Evolutionary conservation across 2,797 vertebrate genomes (phyloP).

Genomic region (Neopelma chrysocephalum): DNA sequence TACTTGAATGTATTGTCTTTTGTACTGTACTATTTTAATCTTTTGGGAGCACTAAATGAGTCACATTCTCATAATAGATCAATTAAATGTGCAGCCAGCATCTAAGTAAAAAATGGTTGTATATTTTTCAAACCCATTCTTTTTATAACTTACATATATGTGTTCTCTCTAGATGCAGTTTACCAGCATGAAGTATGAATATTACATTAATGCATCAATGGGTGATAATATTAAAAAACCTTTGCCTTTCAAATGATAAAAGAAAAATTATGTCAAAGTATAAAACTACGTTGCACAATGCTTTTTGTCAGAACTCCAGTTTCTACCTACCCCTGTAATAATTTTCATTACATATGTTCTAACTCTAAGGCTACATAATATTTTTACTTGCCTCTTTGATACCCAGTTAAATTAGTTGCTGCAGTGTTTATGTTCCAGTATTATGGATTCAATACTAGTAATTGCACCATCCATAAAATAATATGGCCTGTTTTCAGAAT

Average conservation of each 20-base stretch:
- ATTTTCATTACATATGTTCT: conserved; percentile 2
- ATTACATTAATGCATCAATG: not conserved
- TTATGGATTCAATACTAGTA: conserved; percentile 23
- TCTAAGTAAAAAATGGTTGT: not conserved
- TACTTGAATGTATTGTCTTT: not conserved
- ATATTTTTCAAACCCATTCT: not conserved
- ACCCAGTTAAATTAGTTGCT: conserved; percentile 29
- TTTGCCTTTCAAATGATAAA: not conserved
- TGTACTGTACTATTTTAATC: not conserved
- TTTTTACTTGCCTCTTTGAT: not conserved
- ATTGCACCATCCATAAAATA: conserved; percentile 41
- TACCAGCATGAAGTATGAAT: not conserved
- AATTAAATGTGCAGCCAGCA: not conserved
- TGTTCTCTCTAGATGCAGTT: not conserved
- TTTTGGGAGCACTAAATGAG: not conserved
- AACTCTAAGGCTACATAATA: not conserved
- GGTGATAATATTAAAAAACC: not conserved
- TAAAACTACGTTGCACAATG: not conserved
- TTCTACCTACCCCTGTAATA: not conserved
- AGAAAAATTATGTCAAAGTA: not conserved
- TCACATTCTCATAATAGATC: not conserved
- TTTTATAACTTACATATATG: not conserved
- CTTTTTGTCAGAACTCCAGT: not conserved
- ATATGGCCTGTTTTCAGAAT: not conserved
- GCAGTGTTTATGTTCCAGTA: conserved; percentile 15